Evolutionary conservation across 2,113 vertebrate genomes (phyloP).

Genomic region (human (Homo sapiens)): DNA sequence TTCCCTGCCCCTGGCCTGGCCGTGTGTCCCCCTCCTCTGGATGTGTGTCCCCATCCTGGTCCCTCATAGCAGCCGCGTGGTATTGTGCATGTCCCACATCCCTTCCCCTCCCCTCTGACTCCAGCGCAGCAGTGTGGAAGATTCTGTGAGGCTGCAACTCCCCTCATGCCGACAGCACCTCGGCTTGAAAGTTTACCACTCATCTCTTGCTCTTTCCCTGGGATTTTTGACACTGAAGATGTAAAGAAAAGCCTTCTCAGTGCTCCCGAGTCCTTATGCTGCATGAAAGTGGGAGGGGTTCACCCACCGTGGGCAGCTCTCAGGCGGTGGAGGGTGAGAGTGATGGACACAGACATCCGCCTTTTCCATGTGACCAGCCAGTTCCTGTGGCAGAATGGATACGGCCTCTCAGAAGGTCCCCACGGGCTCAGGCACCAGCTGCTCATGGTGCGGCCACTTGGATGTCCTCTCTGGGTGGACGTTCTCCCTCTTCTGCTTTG

Average conservation of each 20-base stretch:
- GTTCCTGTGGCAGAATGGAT: not conserved
- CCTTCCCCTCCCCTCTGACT: not conserved
- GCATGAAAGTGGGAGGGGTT: not conserved
- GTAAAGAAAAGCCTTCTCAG: not conserved
- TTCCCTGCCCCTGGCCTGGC: no score
- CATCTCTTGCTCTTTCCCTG: not conserved
- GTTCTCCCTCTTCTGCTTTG: not conserved
- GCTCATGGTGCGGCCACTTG: not conserved
- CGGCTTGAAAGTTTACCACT: not conserved
- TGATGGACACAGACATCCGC: fast-evolving
- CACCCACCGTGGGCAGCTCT: fast-evolving
- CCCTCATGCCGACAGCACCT: not conserved
- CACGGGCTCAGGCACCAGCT: not conserved
- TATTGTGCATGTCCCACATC: no score
- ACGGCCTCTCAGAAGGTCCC: not conserved
- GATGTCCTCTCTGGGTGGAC: not conserved
- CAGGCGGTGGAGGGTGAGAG: no score
- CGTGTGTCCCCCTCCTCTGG: no score
- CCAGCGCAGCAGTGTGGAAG: fast-evolving
- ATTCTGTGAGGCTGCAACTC: no score
- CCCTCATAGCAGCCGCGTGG: no score
- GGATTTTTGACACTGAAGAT: not conserved
- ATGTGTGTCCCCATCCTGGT: no score
- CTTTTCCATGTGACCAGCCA: not conserved
- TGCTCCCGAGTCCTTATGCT: not conserved